phyloP scores from a whole-genome alignment of 2,113 vertebrate genomes.

The Brevimyrus niger region DNA sequence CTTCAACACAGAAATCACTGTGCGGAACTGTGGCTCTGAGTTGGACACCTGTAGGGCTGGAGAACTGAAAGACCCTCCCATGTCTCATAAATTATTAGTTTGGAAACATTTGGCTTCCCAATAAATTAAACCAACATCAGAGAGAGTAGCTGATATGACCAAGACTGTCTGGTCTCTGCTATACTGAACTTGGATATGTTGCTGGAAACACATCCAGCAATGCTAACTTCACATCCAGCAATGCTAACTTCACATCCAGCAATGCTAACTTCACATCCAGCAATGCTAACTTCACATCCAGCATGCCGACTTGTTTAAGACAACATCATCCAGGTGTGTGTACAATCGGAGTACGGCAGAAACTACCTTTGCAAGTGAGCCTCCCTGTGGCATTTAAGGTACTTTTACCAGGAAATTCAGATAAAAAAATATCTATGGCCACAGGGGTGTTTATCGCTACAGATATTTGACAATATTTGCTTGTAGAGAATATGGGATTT shows the following conservation, averaged over 20 bases:
- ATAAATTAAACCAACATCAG: neutral
- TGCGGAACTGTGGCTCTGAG: neutral
- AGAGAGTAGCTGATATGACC: neutral
- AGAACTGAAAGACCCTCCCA: neutral
- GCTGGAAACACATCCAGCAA: too few species aligned
- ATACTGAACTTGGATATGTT: too few species aligned
- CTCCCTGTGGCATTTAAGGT: neutral
- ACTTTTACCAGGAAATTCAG: neutral
- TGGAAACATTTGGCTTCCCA: neutral
- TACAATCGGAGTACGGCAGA: neutral
- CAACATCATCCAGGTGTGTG: neutral
- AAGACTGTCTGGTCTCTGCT: neutral
- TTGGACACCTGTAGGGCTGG: neutral
- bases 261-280: too few species aligned
- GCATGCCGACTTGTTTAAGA: neutral
- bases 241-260: too few species aligned
- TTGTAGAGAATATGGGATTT: neutral
- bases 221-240: too few species aligned
- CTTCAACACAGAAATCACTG: neutral
- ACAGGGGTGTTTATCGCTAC: neutral
- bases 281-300: too few species aligned
- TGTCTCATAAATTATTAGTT: neutral
- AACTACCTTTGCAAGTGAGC: neutral
- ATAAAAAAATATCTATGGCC: neutral
- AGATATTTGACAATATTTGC: neutral